phyloP scores from a whole-genome alignment of 1,140 invertebrate species.

The Plectrocnemia conspersa region DNA sequence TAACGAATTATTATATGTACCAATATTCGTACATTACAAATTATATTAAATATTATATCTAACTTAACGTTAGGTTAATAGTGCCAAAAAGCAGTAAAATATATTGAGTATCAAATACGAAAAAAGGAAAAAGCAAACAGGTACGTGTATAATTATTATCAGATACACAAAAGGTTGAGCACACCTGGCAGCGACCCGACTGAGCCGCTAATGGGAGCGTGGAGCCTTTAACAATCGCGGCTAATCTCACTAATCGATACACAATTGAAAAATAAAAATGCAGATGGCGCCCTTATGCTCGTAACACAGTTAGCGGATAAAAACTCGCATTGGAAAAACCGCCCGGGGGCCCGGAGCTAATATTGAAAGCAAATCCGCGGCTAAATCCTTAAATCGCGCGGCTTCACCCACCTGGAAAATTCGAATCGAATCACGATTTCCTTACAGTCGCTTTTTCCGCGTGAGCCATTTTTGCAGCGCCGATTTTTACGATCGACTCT shows the following conservation, averaged over 20 bases:
- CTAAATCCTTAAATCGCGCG: slow-evolving; percentile 54
- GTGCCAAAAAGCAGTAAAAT: no score
- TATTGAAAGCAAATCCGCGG: slow-evolving; percentile 56
- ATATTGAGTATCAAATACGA: no score
- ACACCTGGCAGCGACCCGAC: slow-evolving; percentile 36
- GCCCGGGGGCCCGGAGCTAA: slow-evolving; percentile 48
- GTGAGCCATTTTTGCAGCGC: slow-evolving; percentile 5
- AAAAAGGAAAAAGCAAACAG: no score
- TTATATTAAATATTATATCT: no score
- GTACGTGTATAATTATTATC: no score
- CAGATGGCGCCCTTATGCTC: slow-evolving; percentile 52
- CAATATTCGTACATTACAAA: no score
- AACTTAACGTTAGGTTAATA: no score
- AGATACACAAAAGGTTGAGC: no score
- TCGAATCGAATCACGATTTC: slow-evolving; percentile 35
- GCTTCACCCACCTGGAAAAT: slow-evolving; percentile 51
- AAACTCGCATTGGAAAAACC: slow-evolving; percentile 44
- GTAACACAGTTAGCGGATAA: slow-evolving; percentile 48
- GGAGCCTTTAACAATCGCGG: slow-evolving; percentile 41
- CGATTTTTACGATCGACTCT: slow-evolving; percentile 8
- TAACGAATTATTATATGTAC: no score
- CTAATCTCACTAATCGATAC: slow-evolving; percentile 52
- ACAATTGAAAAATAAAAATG: slow-evolving; percentile 57
- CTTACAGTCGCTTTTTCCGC: slow-evolving; percentile 30
- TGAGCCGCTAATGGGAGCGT: slow-evolving; percentile 43